Evolutionary conservation across 2,113 vertebrate genomes (phyloP).

Genomic region (Platysteira castanea): DNA sequence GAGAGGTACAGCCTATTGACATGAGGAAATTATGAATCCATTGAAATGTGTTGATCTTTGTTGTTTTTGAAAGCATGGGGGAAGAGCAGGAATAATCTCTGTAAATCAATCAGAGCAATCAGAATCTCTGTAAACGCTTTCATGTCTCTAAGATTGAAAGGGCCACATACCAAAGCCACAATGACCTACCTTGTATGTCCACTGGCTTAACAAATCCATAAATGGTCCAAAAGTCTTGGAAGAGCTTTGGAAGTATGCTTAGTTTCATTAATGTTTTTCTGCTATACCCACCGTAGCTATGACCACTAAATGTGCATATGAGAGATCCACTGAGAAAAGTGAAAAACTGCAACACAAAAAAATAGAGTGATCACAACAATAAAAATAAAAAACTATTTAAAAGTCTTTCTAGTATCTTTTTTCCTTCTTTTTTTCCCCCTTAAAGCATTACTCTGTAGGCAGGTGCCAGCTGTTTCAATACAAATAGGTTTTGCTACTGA

Average conservation of each 20-base stretch:
- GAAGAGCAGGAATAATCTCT: not conserved
- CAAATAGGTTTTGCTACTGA: not conserved
- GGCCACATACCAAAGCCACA: not conserved
- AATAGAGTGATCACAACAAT: not conserved
- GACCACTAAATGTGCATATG: not conserved
- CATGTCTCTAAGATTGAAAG: not conserved
- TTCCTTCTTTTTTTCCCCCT: rapidly evolving
- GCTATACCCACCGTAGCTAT: not conserved
- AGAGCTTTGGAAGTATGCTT: not conserved
- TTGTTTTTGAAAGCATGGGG: not conserved
- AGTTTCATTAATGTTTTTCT: not conserved
- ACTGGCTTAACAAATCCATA: not conserved
- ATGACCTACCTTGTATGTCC: not conserved
- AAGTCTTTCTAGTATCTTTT: not conserved
- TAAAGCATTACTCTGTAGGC: not conserved
- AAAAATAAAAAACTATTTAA: not conserved
- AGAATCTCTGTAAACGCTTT: not conserved
- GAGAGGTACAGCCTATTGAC: not conserved
- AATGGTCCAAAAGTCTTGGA: not conserved
- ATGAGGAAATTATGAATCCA: not conserved
- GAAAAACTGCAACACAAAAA: not conserved
- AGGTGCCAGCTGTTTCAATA: not conserved
- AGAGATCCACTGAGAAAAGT: not conserved
- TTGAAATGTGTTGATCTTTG: not conserved
- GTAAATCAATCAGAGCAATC: no score